These are phyloP conservation scores for Stegophylla sp. DNA, from an alignment of 2,888 invertebrate species.

Conservation along the genomic window DNA sequence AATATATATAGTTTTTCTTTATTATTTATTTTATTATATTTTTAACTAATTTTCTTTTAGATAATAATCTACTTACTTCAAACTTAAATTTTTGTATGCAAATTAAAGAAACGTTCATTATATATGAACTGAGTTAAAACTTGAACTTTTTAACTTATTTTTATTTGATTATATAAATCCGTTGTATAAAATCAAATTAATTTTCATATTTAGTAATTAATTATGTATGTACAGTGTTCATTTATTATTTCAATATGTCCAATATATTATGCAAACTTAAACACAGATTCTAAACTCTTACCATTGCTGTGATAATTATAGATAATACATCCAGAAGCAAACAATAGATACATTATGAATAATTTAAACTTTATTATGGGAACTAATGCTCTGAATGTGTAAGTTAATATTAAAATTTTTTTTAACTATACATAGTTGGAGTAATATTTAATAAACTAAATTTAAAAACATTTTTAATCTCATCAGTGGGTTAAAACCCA, in stretches of 20 bases:
- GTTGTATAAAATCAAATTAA: background rate
- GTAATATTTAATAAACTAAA: background rate
- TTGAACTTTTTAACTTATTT: background rate
- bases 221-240: background rate
- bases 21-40: slow-evolving; percentile 56
- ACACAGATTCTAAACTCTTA: slow-evolving; percentile 35
- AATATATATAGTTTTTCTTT: slow-evolving; percentile 54
- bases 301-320: slow-evolving; percentile 47
- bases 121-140: slow-evolving; percentile 7
- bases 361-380: background rate
- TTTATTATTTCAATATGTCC: background rate
- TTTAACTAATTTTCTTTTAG: slow-evolving; percentile 46
- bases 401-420: background rate
- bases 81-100: slow-evolving; percentile 36
- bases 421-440: background rate
- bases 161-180: slow-evolving; percentile 12
- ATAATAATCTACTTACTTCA: slow-evolving; percentile 50
- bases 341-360: background rate
- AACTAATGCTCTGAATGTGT: background rate
- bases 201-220: background rate
- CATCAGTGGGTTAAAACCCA: background rate
- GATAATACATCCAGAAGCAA: slow-evolving; percentile 13
- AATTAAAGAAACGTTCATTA: slow-evolving; percentile 10
- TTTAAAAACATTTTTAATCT: background rate
- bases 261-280: background rate